Base-by-base conservation (phyloP, 2,797 vertebrate genomes). In the Sparidentex hasta region DNA sequence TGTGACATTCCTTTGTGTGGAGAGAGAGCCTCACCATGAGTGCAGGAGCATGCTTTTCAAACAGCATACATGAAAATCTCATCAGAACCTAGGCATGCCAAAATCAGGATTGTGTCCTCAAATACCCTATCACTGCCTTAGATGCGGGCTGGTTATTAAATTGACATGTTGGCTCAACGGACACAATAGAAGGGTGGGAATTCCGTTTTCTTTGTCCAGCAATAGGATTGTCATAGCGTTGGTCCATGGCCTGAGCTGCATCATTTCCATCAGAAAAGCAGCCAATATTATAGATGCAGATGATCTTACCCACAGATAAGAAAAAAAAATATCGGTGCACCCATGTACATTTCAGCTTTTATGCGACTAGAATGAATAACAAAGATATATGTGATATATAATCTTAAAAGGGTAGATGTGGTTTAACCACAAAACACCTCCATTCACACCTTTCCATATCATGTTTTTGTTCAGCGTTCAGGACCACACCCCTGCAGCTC, bases 1-100 rank as follows among this genome's bases (percentile, higher is more conserved):
- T 92, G 84, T 87, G 71, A 67, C 84, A 90, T 90, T 91, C 88
- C 91, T 94, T 92, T 94, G 90, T 93, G 86, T 84, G 65, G 1
- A 27, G 67, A 58, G 65, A 23, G 73, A 71, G 81, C 38, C 47
- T 73, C 18, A 48, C 70, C 20, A 23, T 65, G 78, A 85, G 74
- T 81, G 81, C 59, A 78, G 52, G 43, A 76, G 82, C 69, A 16
- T 65, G 86, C 44, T 80, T 74, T 84, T 84, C 68, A 74, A 81
- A 76, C 73, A 11, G 81, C 81, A 58, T 63, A 55, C 76, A 76
- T 69, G 33, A 69, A 79, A 66, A 71, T 74, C 70, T 68, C 67
- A 81, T 74, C 68, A 41, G 59, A 84, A 38, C 29, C 65, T 5
- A 65, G 54, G 17, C 73, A 27, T 85, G 76, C 85, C 72, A 71